These are phyloP conservation scores for Hirtodrosophila trivittata DNA, from an alignment of 2,888 invertebrate genomes.

Conservation along the genomic window DNA sequence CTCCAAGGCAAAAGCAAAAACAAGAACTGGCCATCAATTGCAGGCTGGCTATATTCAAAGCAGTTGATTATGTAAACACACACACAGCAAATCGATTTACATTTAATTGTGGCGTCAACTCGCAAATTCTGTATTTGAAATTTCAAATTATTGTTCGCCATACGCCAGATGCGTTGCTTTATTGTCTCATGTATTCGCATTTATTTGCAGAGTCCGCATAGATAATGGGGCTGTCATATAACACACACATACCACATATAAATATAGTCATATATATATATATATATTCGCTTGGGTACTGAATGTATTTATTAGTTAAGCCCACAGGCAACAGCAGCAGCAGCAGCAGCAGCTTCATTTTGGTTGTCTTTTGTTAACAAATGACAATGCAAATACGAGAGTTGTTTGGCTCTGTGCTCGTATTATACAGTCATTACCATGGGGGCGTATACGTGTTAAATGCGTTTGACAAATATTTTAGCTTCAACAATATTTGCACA, in stretches of 20 bases:
- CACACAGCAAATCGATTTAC: conserved; percentile 60
- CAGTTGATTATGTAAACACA: conserved; percentile 39
- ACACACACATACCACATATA: conserved; percentile 8
- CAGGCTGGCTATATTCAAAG: conserved; percentile 19
- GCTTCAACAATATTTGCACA: conserved; percentile 60
- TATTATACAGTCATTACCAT: conserved; percentile 76
- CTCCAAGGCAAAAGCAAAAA: not conserved
- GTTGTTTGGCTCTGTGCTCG: conserved; percentile 53
- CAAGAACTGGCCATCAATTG: conserved; percentile 23
- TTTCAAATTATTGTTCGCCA: conserved; percentile 69
- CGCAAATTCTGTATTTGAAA: conserved; percentile 67
- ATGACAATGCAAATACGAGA: conserved; percentile 72
- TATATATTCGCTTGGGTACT: conserved; percentile 1
- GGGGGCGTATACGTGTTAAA: conserved; percentile 76
- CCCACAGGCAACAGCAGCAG: conserved; percentile 63
- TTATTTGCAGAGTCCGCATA: conserved; percentile 28
- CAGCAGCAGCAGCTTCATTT: conserved; percentile 48
- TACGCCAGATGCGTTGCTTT: conserved; percentile 26
- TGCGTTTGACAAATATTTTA: conserved; percentile 69
- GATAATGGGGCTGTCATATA: conserved; percentile 55
- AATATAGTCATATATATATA: not conserved
- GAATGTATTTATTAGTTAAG: conserved; percentile 71
- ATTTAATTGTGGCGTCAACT: conserved; percentile 74
- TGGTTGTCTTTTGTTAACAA: conserved; percentile 68
- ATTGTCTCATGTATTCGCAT: conserved; percentile 39